A percentile compares a stretch with the other conserved stretches of the same genome.
phyloP scores from a whole-genome alignment of 92 coral and sea anemone species.

The Chrysogorgia sp. region DNA sequence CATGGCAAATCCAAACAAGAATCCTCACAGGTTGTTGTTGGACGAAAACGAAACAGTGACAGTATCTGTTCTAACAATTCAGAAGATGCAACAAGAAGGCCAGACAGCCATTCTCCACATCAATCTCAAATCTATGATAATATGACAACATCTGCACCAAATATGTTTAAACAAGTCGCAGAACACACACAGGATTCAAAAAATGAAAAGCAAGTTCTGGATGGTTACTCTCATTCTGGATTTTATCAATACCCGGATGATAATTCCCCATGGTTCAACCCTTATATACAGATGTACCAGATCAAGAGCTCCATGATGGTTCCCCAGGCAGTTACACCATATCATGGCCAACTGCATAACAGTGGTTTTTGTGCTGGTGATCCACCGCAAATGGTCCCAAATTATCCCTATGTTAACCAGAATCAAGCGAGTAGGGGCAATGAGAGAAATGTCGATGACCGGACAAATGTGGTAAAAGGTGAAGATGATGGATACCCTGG shows the following conservation, averaged over 20 bases:
- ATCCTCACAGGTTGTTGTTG: conserved; percentile 8
- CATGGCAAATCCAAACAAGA: conserved; percentile 23
- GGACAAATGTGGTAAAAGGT: conserved; percentile 46
- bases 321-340: conserved; percentile 32
- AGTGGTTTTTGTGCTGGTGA: conserved; percentile 61
- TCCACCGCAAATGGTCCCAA: conserved; percentile 44
- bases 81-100: conserved; percentile 61
- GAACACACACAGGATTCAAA: conserved; percentile 77
- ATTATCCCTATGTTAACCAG: conserved; percentile 60
- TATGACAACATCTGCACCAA: conserved; percentile 71
- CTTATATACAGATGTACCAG: conserved; percentile 63
- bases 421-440: conserved; percentile 54
- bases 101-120: conserved; percentile 67
- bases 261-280: conserved; percentile 29
- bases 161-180: conserved; percentile 86
- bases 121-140: conserved; percentile 42
- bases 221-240: conserved; percentile 65
- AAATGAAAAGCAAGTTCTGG: conserved; percentile 52
- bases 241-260: conserved; percentile 64
- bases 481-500: conserved; percentile 10
- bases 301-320: conserved; percentile 56
- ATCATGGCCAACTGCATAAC: conserved; percentile 37
- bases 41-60: conserved; percentile 87
- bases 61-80: conserved; percentile 90
- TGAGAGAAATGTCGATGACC: conserved; percentile 54